A percentile compares a stretch with the other conserved stretches of the same genome.
These are phyloP conservation scores for Microctonus brassicae DNA, from an alignment of 2,888 invertebrate genomes.

Conservation along the genomic window DNA sequence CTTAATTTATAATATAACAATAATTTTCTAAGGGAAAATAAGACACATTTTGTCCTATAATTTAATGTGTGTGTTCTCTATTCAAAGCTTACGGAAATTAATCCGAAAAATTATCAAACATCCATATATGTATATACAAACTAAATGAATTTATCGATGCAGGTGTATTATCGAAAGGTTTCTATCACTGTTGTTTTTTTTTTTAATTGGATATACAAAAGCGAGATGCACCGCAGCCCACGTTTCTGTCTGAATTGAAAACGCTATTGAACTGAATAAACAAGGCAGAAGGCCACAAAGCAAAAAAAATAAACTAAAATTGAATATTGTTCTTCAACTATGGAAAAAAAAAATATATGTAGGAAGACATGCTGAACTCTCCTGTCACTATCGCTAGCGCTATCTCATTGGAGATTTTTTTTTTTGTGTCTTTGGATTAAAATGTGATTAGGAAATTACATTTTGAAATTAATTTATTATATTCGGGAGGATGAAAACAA, in stretches of 20 bases:
- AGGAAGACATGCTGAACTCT: constrained; percentile 64
- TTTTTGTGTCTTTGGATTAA: constrained; percentile 49
- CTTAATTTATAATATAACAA: background rate
- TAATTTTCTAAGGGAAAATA: background rate
- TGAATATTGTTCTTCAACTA: background rate
- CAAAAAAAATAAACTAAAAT: background rate
- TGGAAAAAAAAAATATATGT: constrained; percentile 23
- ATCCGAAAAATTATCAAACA: constrained; percentile 1
- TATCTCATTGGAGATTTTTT: constrained; percentile 55
- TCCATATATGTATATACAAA: background rate
- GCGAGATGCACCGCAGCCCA: constrained; percentile 38
- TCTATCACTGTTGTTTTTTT: constrained; percentile 18
- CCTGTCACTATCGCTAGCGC: constrained; percentile 70
- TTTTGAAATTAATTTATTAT: background rate
- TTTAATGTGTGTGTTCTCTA: constrained; percentile 20
- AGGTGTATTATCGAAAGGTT: constrained; percentile 23
- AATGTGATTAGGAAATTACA: background rate
- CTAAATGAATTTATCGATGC: constrained; percentile 1
- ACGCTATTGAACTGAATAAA: constrained; percentile 33
- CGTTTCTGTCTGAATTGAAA: constrained; percentile 37
- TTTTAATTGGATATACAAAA: constrained; percentile 32
- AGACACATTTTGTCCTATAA: background rate
- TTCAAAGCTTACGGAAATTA: constrained; percentile 34
- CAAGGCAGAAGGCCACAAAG: constrained; percentile 14
- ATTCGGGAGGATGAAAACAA: no score